Evolutionary conservation across 2,888 invertebrate genomes (phyloP), one percentile per base, ranked within the genome.

Genomic region (Argyresthia albistria): DNA sequence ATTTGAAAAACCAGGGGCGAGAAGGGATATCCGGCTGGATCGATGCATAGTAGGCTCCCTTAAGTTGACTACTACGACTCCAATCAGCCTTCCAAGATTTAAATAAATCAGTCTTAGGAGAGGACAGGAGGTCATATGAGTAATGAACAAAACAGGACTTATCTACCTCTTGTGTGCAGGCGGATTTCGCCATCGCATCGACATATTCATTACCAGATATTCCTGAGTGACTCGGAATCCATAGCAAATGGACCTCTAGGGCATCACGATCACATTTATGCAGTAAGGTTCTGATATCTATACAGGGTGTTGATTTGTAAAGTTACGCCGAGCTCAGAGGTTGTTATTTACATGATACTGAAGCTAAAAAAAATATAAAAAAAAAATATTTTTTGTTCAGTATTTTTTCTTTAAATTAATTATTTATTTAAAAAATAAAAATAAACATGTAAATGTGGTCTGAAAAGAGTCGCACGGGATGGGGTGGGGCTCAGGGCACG

Each of bases 171-270:
- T 12, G 12, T 9, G 8, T 36, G 14, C 16, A 16, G 10, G 48
- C 35, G 12, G 35, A 9, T 14, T 12, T 36, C 8, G 48, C 48
- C 36, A 25, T 25, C 25, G 25, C 25, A 25, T 25, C 25, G 25
- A 25, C 25, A 25, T 25, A 25, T 25, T 50, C 42, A 16, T 50
- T 50, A 12, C 50, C 50, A 12, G 10, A 2, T 9, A 50, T 53
- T 11, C 46, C 53, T n/a, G 16, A 15, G 42, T 53, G 53, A n/a
- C 53, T 16, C 1, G 50, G 53, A 11, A 53, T 43, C 46, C 46
- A 53, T 25, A 35, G 42, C 53, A 8, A 46, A 15, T 9, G 15
- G 12, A 14, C 14, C 10, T 35, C 25, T 25, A 25, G 25, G 25
- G 25, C 25, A 25, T 25, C 25, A 25, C 25, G 25, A 25, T 43